These are phyloP conservation scores for Drosophila dunni DNA, from an alignment of 1,140 invertebrate species.

Conservation along the genomic window DNA sequence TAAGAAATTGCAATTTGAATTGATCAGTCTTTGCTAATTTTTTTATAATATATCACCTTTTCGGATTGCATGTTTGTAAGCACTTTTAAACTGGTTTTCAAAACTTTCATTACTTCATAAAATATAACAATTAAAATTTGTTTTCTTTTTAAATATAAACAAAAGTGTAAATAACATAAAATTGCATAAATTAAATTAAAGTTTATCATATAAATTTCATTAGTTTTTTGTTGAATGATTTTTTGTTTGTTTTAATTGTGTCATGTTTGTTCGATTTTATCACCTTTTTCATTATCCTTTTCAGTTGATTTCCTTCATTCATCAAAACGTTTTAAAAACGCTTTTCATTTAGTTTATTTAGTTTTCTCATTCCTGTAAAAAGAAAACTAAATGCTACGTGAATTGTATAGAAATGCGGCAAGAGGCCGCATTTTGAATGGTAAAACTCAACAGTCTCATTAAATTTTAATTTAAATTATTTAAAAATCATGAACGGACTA, in stretches of 20 bases:
- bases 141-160: conserved; percentile 59
- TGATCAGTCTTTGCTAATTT: conserved; percentile 59
- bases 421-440: conserved; percentile 53
- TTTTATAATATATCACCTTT: conserved; percentile 17
- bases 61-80: conserved; percentile 5
- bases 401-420: conserved; percentile 63
- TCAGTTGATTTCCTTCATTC: conserved; percentile 62
- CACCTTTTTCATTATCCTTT: conserved; percentile 69
- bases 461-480: background rate
- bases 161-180: conserved; percentile 80
- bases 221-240: conserved; percentile 23
- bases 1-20: conserved; percentile 33
- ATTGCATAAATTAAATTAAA: conserved; percentile 74
- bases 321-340: conserved; percentile 59
- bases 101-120: conserved; percentile 37
- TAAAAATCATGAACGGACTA: background rate
- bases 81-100: conserved; percentile 16
- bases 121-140: conserved; percentile 71
- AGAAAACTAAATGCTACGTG: conserved; percentile 76
- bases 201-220: conserved; percentile 55
- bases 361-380: conserved; percentile 73
- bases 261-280: conserved; percentile 57
- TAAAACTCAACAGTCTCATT: conserved; percentile 52
- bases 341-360: conserved; percentile 55
- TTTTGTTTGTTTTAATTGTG: conserved; percentile 14